Evolutionary conservation across 2,113 vertebrate species (phyloP).

Genomic region (Silurus glanis): DNA sequence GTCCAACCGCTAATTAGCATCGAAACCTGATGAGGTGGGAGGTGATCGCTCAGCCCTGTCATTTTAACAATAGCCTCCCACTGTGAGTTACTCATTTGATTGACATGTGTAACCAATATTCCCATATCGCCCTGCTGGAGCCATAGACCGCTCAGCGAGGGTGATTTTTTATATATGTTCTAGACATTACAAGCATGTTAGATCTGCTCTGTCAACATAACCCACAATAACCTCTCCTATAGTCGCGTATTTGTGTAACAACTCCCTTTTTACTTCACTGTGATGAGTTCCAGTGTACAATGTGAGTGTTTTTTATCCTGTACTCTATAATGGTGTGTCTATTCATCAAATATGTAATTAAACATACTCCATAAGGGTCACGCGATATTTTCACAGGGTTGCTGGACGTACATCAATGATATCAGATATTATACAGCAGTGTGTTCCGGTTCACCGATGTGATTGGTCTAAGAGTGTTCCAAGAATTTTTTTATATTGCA

Average conservation of each 20-base stretch:
- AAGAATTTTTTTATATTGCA: background rate
- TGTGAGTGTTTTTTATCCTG: background rate
- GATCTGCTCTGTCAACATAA: background rate
- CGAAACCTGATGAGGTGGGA: slow-evolving; percentile 4
- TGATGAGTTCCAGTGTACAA: background rate
- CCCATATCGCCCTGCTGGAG: slow-evolving; percentile 21
- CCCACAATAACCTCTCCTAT: background rate
- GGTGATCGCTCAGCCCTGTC: slow-evolving; percentile 55
- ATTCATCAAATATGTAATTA: background rate
- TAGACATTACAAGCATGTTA: background rate
- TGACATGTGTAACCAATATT: slow-evolving; percentile 47
- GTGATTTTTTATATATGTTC: background rate
- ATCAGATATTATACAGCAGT: background rate
- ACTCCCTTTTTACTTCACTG: background rate
- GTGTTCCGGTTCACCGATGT: background rate
- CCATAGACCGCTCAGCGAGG: background rate
- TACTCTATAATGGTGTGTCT: background rate
- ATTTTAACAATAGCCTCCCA: slow-evolving; percentile 60
- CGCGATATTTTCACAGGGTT: background rate
- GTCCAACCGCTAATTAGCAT: slow-evolving; percentile 14
- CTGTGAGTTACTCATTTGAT: slow-evolving; percentile 56
- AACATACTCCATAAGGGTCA: background rate
- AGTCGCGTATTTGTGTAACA: background rate
- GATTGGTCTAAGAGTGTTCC: background rate
- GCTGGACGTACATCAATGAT: background rate